Conservation (phyloP, 1,140 invertebrate genomes). For the Eumeta japonica region DNA sequence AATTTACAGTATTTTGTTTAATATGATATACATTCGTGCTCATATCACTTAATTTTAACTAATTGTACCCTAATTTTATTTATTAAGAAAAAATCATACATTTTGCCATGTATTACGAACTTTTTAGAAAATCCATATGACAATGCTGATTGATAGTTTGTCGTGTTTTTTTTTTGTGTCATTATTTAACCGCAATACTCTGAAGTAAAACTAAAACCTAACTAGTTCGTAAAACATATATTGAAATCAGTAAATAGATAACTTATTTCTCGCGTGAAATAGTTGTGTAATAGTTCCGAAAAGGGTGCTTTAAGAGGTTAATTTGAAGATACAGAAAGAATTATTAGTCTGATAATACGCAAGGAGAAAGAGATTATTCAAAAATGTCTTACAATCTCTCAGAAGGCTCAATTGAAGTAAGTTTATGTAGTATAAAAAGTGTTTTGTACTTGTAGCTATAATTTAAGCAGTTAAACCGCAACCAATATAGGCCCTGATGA, state of each 20-base stretch:
- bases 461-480: too few species aligned
- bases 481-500: too few species aligned
- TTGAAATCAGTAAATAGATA: neutral
- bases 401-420: constrained; percentile 27
- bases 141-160: neutral
- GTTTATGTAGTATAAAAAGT: constrained; percentile 8
- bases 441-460: constrained; percentile 3
- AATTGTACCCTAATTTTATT: too few species aligned
- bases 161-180: neutral
- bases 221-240: neutral
- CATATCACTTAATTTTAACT: neutral
- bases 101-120: too few species aligned
- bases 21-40: neutral
- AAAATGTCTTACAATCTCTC: constrained; percentile 23
- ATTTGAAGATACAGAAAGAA: constrained; percentile 1
- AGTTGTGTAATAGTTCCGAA: too few species aligned
- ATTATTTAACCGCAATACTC: neutral
- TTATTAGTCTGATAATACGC: neutral
- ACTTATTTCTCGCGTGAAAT: too few species aligned
- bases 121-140: too few species aligned
- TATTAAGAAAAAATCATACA: too few species aligned
- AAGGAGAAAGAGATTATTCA: constrained; percentile 1
- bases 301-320: neutral
- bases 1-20: neutral
- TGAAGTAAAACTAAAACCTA: neutral